Conservation (phyloP, 2,797 vertebrate species). For the Picus viridis region DNA sequence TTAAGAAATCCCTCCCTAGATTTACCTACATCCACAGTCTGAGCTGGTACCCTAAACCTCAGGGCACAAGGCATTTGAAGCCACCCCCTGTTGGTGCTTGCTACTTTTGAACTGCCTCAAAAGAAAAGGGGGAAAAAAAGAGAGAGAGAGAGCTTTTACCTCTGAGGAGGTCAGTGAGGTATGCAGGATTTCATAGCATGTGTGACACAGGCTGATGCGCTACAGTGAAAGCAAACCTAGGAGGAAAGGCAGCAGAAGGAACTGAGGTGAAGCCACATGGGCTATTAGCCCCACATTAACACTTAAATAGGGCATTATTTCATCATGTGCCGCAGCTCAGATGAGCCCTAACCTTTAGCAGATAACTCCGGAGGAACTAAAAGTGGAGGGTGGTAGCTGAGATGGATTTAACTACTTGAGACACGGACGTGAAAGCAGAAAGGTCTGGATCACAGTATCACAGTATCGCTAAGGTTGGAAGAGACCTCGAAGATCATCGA, state of each 20-base stretch:
- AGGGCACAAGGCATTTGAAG: not conserved
- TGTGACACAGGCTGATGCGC: slow-evolving; percentile 49
- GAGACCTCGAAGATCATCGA: not conserved
- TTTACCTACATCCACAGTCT: not conserved
- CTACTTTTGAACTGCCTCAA: not conserved
- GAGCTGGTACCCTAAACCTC: not conserved
- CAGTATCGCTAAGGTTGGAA: too few species aligned
- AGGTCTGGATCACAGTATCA: not conserved
- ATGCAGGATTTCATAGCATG: slow-evolving; percentile 32
- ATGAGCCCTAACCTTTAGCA: slow-evolving; percentile 24
- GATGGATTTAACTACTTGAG: not conserved
- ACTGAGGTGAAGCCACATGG: slow-evolving; percentile 59
- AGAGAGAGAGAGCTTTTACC: not conserved
- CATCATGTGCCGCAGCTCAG: slow-evolving; percentile 39
- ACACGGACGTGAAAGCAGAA: not conserved
- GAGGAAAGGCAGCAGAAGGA: not conserved
- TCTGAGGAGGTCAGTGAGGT: slow-evolving; percentile 18
- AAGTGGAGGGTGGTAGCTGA: not conserved
- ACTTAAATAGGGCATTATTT: slow-evolving; percentile 43
- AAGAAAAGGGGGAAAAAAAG: not conserved
- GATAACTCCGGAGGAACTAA: slow-evolving; percentile 11
- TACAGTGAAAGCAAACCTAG: slow-evolving; percentile 62
- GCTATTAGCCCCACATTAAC: slow-evolving; percentile 53
- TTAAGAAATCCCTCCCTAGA: not conserved
- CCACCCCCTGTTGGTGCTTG: not conserved